Evolutionary conservation across 2,113 vertebrate genomes (phyloP), one percentile per base, ranked within the genome.

Genomic region (Lepus timidus): DNA sequence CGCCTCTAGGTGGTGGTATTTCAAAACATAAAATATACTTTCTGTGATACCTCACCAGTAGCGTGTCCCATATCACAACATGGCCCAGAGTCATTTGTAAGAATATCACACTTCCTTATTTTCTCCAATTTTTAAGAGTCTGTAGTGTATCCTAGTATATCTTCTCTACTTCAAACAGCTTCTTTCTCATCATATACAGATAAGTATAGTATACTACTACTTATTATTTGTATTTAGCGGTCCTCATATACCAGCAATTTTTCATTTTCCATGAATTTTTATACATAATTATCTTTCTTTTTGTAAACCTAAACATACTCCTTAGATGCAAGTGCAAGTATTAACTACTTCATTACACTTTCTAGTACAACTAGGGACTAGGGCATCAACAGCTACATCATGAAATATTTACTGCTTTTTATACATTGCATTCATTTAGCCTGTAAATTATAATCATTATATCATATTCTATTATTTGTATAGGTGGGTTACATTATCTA

Each of bases 91-190:
- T 91, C 25, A 82, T 27, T 90, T 94, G 78, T 88, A 39, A 91
- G 31, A 84, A 93, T 75, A 88, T 73, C 58, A 36, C 33, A 81
- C 61, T 90, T 96, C 36, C 31, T 79, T 62, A 85, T 88, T 85
- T 91, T 81, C 78, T 84, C 67, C 20, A 88, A 58, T 74, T n/a
- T 74, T n/a, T 88, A 44, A 80, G 55, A 79, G 58, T 55, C 29
- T 83, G 3, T 87, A 52, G 90, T 83, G 36, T 94, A 29, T 90
- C 29, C 55, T 93, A 29, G 25, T 11, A 84, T 70, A n/a, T 68
- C 79, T 87, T 87, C 51, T 27, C 80, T 58, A 73, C 11, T 79
- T 92, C 44, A 90, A 62, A 25, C 39, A 79, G 86, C 67, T 95
- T 10, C 70, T 92, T 23, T 64, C 65, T 87, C 64, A 74, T 74